Conservation (phyloP, 2,113 vertebrate species). For the Jacana jacana region DNA sequence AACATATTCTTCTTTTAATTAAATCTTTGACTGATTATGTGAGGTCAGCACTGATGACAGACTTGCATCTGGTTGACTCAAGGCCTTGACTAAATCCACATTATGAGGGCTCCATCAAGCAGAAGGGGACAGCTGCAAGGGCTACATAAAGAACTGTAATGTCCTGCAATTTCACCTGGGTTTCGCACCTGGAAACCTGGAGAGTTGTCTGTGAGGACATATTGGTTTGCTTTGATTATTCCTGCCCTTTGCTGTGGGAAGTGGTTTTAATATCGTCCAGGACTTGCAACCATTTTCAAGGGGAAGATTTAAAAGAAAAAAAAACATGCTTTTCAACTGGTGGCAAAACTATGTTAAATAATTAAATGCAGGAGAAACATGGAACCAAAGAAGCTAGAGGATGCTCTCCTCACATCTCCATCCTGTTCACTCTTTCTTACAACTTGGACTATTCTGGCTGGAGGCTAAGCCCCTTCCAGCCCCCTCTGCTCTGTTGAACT, state of each 20-base stretch:
- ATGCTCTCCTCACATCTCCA: not conserved
- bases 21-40: not conserved
- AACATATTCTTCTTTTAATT: not conserved
- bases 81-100: not conserved
- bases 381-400: not conserved
- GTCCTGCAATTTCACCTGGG: not conserved
- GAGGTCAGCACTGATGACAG: not conserved
- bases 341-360: not conserved
- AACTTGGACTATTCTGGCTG: not conserved
- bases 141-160: not conserved
- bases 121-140: not conserved
- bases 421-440: constrained; percentile 13
- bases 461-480: not conserved
- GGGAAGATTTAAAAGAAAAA: not conserved
- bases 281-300: not conserved
- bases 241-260: not conserved
- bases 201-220: not conserved
- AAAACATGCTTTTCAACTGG: not conserved
- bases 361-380: not conserved
- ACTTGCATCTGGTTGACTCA: not conserved
- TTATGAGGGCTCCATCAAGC: not conserved
- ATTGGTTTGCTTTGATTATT: constrained; percentile 1
- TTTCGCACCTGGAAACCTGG: not conserved
- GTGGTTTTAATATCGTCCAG: not conserved
- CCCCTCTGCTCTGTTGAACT: not conserved